Base-by-base conservation (phyloP, 2,113 vertebrate species). In the Aphelocoma coerulescens region DNA sequence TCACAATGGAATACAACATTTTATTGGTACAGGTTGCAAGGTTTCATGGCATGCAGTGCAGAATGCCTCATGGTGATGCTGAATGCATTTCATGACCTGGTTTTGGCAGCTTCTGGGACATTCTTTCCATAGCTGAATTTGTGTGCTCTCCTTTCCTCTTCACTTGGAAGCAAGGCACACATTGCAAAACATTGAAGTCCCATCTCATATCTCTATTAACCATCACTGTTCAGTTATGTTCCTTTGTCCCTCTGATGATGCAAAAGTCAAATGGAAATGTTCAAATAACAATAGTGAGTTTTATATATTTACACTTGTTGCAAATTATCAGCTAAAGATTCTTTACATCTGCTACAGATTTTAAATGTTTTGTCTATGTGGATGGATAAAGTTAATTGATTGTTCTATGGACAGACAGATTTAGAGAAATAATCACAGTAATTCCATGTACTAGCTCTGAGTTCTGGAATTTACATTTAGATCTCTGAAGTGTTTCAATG, bases 21-120 rank as follows among this genome's bases (percentile, higher is more conserved):
- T 71, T 93, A 51, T 83, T 75, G 67, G 65, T 96, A 72, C 77
- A 69, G 71, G 78, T 95, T 73, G 66, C 63, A 94, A 39, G 2
- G n/a, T 93, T 95, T 93, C 91, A 94, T 71, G 87, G 90, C 94
- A 95, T 89, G 87, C 88, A 91, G 88, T 73, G 81, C 92, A 96
- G 84, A 92, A 95, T 95, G 89, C 93, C 87, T 89, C 72, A 33
- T 52, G 89, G 78, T 94, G 90, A 74, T 71, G 76, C 90, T 91
- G 75, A 96, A 87, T 85, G 91, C 89, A 85, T 96, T 93, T 95
- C 94, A 92, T 89, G 68, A 88, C 86, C 91, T 91, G 72, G 2
- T 88, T 92, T 97, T 91, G 68, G 92, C 92, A 94, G 83, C 88
- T 92, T 88, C 85, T 94, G 84, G 75, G 91, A 87, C 82, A 67